Base-by-base conservation (phyloP, 2,113 vertebrate genomes). In the Marmota monax region DNA sequence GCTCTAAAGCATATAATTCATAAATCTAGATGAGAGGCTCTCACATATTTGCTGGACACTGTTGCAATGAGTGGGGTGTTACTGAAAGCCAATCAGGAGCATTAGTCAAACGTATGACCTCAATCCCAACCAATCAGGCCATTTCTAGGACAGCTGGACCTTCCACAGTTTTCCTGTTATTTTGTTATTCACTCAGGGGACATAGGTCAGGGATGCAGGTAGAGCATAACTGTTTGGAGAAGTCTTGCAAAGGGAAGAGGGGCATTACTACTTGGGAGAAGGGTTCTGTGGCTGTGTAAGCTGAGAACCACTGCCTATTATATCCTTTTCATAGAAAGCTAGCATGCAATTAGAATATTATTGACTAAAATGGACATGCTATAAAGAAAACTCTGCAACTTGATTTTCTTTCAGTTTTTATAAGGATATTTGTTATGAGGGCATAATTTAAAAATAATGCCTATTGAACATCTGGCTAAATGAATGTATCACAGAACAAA, bases 1-100 rank as follows among this genome's bases (percentile, higher is more conserved):
- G 90, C 76, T 97, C 73, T 92, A 12, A 95, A 78, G 96, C 93
- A 32, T 70, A 93, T 94, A 97, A 92, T 79, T 98, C 87, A 96
- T 45, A 45, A 22, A 29, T 72, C 96, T 67, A 85, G 82, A 92
- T 82, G 94, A 92, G 96, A 96, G 73, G 61, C 65, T 94, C 65
- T 94, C 77, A 48, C 80, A 77, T 92, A 92, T 91, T 90, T 94
- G 70, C 77, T 88, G 87, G 83, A 61, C 78, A 56, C 74, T 70
- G 23, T 70, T 85, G 67, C 72, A 53, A 23, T 29, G 93, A 91
- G 63, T 92, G 56, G 96, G 48, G 25, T 29, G n/a, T 73, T 87
- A 48, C 70, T 80, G 72, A 92, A 32, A 94, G 76, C 95, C 80
- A 96, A 88, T 96, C 42, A 84, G 58, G 65, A 88, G 56, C 86